Evolutionary conservation across 2,888 invertebrate species (phyloP), one percentile per base, ranked within the genome.

Genomic region (Bruchidius siliquastri): DNA sequence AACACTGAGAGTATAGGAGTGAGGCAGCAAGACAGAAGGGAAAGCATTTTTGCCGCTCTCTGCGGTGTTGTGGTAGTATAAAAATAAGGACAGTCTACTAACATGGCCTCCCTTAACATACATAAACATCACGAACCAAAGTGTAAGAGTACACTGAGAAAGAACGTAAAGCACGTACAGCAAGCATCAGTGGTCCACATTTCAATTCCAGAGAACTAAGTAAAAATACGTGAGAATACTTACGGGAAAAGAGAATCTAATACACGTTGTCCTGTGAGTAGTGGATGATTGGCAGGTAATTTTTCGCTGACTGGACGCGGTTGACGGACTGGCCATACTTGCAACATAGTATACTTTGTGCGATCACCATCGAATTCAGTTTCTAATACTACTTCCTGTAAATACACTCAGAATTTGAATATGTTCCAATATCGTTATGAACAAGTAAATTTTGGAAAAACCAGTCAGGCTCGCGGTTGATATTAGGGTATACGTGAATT

Each of bases 311-410:
- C 93, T 67, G 99, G 99, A 79, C 99, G 91, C 76, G 98, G 97
- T 87, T 97, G 97, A 86, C 99, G 94, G 81, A 99, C 99, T 8
- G 99, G 99, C 99, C 99, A 99, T 78, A 99, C 96, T 90, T 99
- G 99, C 88, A 99, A 90, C 99, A 99, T 99, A 77, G 92, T 93
- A 89, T 93, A 97, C 86, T 96, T 92, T 75, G 93, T 92, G 84
- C 92, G 93, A 87, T 98, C 96, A 21, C 98, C 98, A 87, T 99
- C 98, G 88, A 99, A 99, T 88, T 99, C 99, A 0, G 97, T 97
- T 89, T 99, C 99, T 84, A 99, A 88, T 73, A 99, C 93, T n/a
- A 95, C 88, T 87, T 99, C 99, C 94, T 96, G 83, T 2, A 84
- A n/a, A 83, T 69, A 71, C 21, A 67, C 13, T 66, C 21, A 49